These are phyloP conservation scores for Hippasteria phrygiana DNA, from an alignment of 53 echinoderm and acorn worm genomes.

Conservation along the genomic window DNA sequence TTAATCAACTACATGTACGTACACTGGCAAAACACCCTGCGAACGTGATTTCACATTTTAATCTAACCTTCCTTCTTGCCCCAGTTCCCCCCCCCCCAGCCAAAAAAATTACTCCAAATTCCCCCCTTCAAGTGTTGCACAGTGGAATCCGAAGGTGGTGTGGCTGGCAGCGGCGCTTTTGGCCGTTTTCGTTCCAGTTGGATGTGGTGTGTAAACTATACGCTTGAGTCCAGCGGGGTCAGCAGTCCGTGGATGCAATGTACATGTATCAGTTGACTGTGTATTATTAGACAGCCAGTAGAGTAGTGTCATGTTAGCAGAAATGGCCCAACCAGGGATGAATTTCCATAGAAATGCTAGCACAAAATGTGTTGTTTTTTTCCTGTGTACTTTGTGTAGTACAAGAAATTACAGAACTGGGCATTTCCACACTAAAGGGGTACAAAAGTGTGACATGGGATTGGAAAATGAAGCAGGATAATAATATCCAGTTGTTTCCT, in stretches of 20 bases:
- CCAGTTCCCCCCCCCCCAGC: background rate
- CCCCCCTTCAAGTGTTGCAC: background rate
- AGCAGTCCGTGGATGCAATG: background rate
- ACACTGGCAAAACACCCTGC: conserved; percentile 5
- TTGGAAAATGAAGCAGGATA: too few species aligned
- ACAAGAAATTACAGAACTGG: too few species aligned
- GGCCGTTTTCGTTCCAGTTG: conserved; percentile 19
- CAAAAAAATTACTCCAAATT: background rate
- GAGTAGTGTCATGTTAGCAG: too few species aligned
- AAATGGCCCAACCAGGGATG: too few species aligned
- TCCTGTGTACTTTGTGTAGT: too few species aligned
- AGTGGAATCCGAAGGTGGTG: background rate
- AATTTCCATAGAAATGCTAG: too few species aligned
- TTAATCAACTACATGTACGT: background rate
- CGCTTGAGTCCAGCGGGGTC: too few species aligned
- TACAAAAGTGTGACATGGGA: too few species aligned
- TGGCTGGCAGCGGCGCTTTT: conserved; percentile 8
- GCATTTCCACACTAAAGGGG: too few species aligned
- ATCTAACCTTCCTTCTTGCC: conserved; percentile 7
- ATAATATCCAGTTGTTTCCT: too few species aligned
- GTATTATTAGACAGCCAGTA: too few species aligned
- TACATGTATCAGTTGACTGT: background rate
- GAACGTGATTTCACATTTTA: background rate
- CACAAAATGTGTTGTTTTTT: too few species aligned
- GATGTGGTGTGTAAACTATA: background rate